Conservation (phyloP, 2,113 vertebrate species). For the Vicugna pacos region DNA sequence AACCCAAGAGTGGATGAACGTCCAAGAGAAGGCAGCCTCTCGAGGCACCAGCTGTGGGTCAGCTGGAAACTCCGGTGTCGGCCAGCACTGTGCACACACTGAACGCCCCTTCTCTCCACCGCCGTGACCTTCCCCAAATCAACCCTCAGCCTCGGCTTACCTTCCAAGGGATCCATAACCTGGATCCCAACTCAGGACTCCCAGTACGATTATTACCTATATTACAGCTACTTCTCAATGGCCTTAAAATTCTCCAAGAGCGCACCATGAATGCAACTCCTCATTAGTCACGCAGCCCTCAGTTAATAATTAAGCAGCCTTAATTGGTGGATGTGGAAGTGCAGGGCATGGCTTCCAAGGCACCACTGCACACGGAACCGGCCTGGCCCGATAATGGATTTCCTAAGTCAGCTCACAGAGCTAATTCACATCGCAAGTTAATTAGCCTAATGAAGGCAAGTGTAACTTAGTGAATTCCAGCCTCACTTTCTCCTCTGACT, state of each 20-base stretch:
- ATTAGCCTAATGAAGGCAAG: constrained; percentile 72
- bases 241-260: not conserved
- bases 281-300: not conserved
- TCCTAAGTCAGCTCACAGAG: not conserved
- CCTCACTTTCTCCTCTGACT: constrained; percentile 14
- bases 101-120: accelerated
- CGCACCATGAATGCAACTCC: not conserved
- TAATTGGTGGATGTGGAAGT: not conserved
- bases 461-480: constrained; percentile 47
- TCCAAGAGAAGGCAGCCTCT: not conserved
- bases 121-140: not conserved
- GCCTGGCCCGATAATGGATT: not conserved
- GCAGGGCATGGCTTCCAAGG: not conserved
- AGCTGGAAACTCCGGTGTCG: not conserved
- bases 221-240: not conserved
- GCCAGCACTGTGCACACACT: not conserved
- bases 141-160: accelerated
- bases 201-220: not conserved
- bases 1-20: not conserved
- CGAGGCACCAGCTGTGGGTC: not conserved
- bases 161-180: not conserved
- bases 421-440: not conserved
- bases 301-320: constrained; percentile 52
- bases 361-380: not conserved
- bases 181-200: not conserved